Evolutionary conservation across 2,797 vertebrate genomes (phyloP).

Genomic region (Hoplostethus atlanticus): DNA sequence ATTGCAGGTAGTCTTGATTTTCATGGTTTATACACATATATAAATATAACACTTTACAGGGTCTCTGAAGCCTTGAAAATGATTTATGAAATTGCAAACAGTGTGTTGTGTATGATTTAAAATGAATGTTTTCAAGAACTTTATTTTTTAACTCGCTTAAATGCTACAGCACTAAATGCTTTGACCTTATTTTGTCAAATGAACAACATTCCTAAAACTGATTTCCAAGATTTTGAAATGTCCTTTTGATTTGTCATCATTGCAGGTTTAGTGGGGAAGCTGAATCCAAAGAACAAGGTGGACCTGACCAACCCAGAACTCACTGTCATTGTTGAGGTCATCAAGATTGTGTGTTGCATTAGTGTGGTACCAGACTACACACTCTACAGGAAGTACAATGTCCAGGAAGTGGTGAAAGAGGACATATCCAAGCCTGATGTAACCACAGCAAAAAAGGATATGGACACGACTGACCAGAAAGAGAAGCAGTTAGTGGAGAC

Average conservation of each 20-base stretch:
- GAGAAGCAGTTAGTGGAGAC: conserved; percentile 19
- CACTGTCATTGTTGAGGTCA: conserved; percentile 95
- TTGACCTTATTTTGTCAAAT: no score
- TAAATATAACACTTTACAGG: neutral
- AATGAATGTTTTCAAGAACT: no score
- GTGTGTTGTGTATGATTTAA: no score
- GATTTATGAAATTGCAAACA: neutral
- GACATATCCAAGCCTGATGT: conserved; percentile 58
- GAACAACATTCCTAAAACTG: no score
- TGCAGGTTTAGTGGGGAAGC: conserved; percentile 89
- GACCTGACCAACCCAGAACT: conserved; percentile 93
- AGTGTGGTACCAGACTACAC: conserved; percentile 94
- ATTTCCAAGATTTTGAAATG: no score
- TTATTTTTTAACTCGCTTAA: no score
- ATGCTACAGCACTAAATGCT: no score
- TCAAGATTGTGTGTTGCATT: conserved; percentile 93
- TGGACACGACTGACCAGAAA: conserved; percentile 1
- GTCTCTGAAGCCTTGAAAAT: neutral
- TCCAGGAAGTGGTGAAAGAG: conserved; percentile 93
- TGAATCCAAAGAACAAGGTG: conserved; percentile 96
- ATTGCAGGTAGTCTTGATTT: conserved; percentile 86
- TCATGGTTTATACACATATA: neutral
- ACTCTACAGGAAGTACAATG: conserved; percentile 94
- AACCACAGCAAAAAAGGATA: conserved; percentile 10
- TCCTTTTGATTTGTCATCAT: no score